Conservation (phyloP, 2,113 vertebrate genomes). For the Chascanopsetta lugubris region DNA sequence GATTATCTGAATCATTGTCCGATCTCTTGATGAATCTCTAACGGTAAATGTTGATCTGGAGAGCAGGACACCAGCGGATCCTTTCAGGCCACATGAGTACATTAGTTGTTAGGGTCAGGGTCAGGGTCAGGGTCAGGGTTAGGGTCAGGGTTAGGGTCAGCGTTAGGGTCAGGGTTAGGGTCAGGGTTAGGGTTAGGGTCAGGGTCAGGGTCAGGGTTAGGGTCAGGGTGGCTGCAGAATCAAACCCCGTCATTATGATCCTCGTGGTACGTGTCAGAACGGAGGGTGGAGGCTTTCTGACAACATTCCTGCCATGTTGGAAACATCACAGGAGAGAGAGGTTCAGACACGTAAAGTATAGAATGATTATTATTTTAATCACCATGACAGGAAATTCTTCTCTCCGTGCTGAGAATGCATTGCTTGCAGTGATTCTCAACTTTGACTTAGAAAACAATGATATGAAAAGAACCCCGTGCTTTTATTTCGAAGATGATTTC, state of each 20-base stretch:
- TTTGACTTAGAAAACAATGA: too few species aligned
- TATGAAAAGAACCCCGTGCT: too few species aligned
- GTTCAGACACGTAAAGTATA: conserved; percentile 17
- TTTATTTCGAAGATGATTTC: too few species aligned
- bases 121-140: too few species aligned
- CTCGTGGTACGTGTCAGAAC: conserved; percentile 7
- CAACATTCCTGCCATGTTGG: neutral
- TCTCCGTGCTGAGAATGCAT: neutral
- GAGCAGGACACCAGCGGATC: neutral
- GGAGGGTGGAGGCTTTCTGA: neutral
- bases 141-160: too few species aligned
- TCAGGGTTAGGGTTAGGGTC: too few species aligned
- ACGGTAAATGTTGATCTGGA: too few species aligned
- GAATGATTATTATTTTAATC: neutral
- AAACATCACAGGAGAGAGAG: neutral
- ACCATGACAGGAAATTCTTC: neutral
- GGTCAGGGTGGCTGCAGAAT: conserved; percentile 12
- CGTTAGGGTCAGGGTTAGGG: too few species aligned
- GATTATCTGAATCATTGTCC: too few species aligned
- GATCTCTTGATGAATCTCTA: too few species aligned
- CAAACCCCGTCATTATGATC: conserved; percentile 12
- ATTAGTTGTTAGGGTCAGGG: conserved; percentile 10
- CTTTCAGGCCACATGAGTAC: neutral
- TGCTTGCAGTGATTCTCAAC: too few species aligned
- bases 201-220: too few species aligned